Evolutionary conservation across 2,888 invertebrate genomes (phyloP).

Genomic region (Cantharis nigra): DNA sequence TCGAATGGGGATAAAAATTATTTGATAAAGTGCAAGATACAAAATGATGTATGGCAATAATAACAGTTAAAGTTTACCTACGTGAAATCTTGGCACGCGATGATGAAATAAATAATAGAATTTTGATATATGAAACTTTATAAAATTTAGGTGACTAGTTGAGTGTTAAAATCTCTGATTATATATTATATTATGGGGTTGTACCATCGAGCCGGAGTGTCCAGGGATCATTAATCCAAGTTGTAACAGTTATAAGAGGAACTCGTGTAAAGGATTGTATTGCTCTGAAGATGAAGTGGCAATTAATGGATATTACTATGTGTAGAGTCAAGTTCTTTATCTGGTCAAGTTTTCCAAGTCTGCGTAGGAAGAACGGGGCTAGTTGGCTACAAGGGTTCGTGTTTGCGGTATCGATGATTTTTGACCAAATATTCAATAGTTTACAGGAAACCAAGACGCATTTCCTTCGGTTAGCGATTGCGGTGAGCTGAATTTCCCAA

Average conservation of each 20-base stretch:
- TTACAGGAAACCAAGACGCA: neutral
- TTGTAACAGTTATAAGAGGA: neutral
- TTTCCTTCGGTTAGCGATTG: neutral
- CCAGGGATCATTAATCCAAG: neutral
- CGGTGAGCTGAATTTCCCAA: neutral
- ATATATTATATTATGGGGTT: neutral
- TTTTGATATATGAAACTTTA: neutral
- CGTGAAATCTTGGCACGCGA: neutral
- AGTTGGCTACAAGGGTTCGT: neutral
- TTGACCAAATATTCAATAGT: no score
- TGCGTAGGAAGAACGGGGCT: neutral
- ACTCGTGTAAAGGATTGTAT: neutral
- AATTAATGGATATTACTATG: neutral
- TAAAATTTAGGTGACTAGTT: neutral
- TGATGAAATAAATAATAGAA: neutral
- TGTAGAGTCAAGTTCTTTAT: neutral
- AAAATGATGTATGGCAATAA: neutral
- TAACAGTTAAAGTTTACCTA: neutral
- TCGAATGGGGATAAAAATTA: neutral
- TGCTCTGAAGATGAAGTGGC: neutral
- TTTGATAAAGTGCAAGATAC: neutral
- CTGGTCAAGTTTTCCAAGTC: neutral
- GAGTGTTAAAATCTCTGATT: neutral
- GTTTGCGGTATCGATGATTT: no score
- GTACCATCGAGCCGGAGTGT: neutral